Base-by-base conservation (phyloP, 2,113 vertebrate genomes). In the Lycocorax pyrrhopterus region DNA sequence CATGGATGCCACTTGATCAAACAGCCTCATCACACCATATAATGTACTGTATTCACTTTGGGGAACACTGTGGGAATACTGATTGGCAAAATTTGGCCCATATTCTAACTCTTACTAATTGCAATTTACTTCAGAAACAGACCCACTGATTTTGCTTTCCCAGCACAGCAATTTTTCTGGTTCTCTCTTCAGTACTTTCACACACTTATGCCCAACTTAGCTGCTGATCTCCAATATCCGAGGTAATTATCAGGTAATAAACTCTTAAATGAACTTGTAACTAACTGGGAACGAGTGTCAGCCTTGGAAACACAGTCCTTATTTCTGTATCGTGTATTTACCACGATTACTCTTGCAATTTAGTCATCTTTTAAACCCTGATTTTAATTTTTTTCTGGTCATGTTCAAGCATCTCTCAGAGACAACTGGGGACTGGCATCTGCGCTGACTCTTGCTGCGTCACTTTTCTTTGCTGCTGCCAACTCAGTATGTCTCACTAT, bases 121-220 rank as follows among this genome's bases (percentile, higher is more conserved):
- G 85, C 69, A 87, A 74, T 82, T 94, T 82, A 84, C 84, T 94
- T 90, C 88, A 81, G 56, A 90, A 95, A 84, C 19, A 95, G 79
- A 84, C n/a, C 16, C 88, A 35, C 58, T 84, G 73, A 92, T 78
- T 96, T 53, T 90, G 85, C 76, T 90, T 90, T 78, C 83, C 80
- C 86, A 89, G 69, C 77, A 89, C 83, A 89, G 83, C 37, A 46
- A 46, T 81, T 95, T 88, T 94, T 75, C 56, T 86, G 44, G 56
- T 74, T 92, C 56, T 82, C 76, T 49, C 77, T 78, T 88, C 77
- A 90, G 16, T 46, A 71, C 73, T 81, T 87, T 72, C 84, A 68
- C 44, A 81, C 21, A 17, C 51, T 89, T 75, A 46, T 5, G 18
- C 83, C 56, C 68, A 87, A 16, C 60, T 92, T 74, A 49, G 64